A percentile compares a stretch with the other conserved stretches of the same genome.
These are phyloP conservation scores for Leptinotarsa haldemani DNA, from an alignment of 2,888 invertebrate genomes.

Conservation along the genomic window DNA sequence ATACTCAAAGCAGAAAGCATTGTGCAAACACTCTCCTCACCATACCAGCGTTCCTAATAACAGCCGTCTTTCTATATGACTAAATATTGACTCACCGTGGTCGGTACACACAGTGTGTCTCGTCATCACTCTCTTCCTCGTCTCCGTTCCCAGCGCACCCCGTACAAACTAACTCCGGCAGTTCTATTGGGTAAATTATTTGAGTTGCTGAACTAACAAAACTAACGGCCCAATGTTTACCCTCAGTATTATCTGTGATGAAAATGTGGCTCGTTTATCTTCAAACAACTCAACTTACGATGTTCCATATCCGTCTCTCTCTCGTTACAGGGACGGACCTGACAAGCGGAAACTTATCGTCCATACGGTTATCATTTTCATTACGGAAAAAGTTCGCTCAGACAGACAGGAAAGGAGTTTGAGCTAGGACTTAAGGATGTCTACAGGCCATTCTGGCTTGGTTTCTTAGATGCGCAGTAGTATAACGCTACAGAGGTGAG, in stretches of 20 bases:
- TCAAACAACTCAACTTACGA: conserved; percentile 56
- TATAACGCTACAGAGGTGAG: too few relatives aligned
- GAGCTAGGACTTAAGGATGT: too few relatives aligned
- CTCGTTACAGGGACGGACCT: neutral
- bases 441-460: too few relatives aligned
- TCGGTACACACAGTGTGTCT: conserved; percentile 61
- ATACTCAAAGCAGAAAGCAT: conserved; percentile 31
- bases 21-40: conserved; percentile 32
- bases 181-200: conserved; percentile 67
- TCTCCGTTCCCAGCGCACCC: conserved; percentile 52
- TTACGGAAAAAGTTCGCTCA: too few relatives aligned
- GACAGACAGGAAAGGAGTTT: too few relatives aligned
- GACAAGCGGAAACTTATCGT: neutral
- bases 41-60: conserved; percentile 57
- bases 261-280: conserved; percentile 64
- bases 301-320: conserved; percentile 18
- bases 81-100: conserved; percentile 65
- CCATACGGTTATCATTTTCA: too few relatives aligned
- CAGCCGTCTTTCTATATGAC: conserved; percentile 63
- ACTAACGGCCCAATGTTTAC: conserved; percentile 65
- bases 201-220: conserved; percentile 68
- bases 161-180: conserved; percentile 62
- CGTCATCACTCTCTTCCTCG: conserved; percentile 50
- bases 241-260: conserved; percentile 66
- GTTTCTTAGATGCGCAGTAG: too few relatives aligned